A percentile compares a stretch with the other conserved stretches of the same genome.
Conservation (phyloP, 2,888 invertebrate genomes). For the Pharmacophagus antenor region DNA sequence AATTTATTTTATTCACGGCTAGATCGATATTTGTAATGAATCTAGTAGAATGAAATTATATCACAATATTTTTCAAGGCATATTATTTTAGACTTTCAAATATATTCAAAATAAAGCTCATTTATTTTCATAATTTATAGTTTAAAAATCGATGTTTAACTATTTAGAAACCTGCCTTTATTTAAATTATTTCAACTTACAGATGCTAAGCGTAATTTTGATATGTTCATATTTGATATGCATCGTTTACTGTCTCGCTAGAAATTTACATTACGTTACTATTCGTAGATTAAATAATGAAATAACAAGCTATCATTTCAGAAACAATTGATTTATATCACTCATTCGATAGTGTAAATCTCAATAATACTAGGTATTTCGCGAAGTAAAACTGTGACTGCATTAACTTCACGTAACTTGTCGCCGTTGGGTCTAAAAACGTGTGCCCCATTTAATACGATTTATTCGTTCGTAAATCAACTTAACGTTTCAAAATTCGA, state of each 20-base stretch:
- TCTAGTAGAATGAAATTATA: not conserved
- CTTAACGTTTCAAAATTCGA: slow-evolving; percentile 25
- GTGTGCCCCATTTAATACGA: slow-evolving; percentile 12
- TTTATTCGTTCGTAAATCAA: slow-evolving; percentile 14
- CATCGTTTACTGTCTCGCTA: not conserved
- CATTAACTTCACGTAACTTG: slow-evolving; percentile 1
- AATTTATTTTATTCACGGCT: not conserved
- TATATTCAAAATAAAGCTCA: too few relatives aligned
- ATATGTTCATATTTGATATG: not conserved
- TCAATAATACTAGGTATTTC: slow-evolving; percentile 5
- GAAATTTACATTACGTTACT: not conserved
- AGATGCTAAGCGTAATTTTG: too few relatives aligned
- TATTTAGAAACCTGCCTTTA: too few relatives aligned
- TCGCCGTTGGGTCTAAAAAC: slow-evolving; percentile 11
- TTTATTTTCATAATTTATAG: too few relatives aligned
- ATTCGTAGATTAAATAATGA: not conserved
- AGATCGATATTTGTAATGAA: not conserved
- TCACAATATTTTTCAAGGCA: not conserved
- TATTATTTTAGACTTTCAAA: too few relatives aligned
- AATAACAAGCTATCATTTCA: slow-evolving; percentile 5
- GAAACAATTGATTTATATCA: slow-evolving; percentile 15
- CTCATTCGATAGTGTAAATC: slow-evolving; percentile 5
- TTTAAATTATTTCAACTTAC: too few relatives aligned
- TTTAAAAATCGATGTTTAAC: too few relatives aligned
- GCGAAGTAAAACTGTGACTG: slow-evolving; percentile 1